Percentiles rank a stretch among this genome's conserved stretches.
phyloP scores from a whole-genome alignment of 92 coral and sea anemone genomes.

The Paragorgia papillata region DNA sequence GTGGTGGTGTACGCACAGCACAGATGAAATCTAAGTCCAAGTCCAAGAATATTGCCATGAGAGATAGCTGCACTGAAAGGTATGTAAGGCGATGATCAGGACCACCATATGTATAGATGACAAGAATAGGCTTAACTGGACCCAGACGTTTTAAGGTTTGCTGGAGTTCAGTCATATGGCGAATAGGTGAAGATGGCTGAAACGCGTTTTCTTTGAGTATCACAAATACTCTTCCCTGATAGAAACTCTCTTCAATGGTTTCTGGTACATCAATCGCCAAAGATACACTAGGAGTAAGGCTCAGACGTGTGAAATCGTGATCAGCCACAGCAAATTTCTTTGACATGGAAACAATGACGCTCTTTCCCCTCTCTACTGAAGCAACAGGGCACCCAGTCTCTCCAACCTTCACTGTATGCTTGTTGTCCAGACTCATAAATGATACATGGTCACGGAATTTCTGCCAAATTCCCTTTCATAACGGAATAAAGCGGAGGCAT shows the following conservation, averaged over 20 bases:
- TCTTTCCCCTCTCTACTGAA: too few species aligned
- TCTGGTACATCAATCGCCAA: too few species aligned
- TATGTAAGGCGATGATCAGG: conserved; percentile 53
- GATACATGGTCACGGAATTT: conserved; percentile 34
- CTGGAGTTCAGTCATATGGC: conserved; percentile 44
- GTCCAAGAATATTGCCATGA: conserved; percentile 7
- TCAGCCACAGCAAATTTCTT: conserved; percentile 36
- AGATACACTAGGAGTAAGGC: conserved; percentile 29
- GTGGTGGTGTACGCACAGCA: conserved; percentile 35
- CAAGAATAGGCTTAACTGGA: conserved; percentile 16
- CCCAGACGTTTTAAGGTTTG: conserved; percentile 12
- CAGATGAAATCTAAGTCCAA: conserved; percentile 34
- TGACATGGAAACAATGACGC: not conserved
- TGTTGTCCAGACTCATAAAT: conserved; percentile 28
- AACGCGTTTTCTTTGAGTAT: conserved; percentile 39
- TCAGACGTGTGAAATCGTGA: conserved; percentile 40
- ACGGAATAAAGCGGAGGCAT: conserved; percentile 52
- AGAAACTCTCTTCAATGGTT: conserved; percentile 17
- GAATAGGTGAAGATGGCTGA: conserved; percentile 27
- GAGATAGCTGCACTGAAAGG: conserved; percentile 37
- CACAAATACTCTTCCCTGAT: conserved; percentile 42
- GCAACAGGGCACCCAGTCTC: too few species aligned
- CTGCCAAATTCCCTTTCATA: conserved; percentile 36
- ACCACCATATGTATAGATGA: conserved; percentile 51
- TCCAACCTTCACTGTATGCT: conserved; percentile 25